phyloP scores from a whole-genome alignment of 2,888 invertebrate genomes.

The Pantelozetes paolii region DNA sequence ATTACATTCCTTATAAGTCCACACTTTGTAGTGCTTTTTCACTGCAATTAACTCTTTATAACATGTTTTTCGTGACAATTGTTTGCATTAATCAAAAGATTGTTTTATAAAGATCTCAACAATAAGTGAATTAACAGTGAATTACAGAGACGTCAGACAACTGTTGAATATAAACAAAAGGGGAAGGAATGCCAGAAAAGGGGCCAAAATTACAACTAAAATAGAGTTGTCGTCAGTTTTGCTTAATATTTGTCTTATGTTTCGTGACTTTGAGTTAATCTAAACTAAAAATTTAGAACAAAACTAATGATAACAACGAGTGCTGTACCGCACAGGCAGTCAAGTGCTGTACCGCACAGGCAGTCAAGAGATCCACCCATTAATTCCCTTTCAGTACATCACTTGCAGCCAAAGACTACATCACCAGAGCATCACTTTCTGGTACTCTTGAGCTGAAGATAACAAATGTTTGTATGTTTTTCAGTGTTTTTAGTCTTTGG shows the following conservation, averaged over 20 bases:
- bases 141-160: not conserved
- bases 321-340: not conserved
- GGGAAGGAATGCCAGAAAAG: not conserved
- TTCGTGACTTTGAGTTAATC: slow-evolving; percentile 7
- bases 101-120: too few relatives aligned
- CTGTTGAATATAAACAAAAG: slow-evolving; percentile 25
- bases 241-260: not conserved
- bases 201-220: too few relatives aligned
- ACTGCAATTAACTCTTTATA: not conserved
- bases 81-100: too few relatives aligned
- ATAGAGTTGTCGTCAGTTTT: not conserved
- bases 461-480: too few relatives aligned
- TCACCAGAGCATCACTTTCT: not conserved
- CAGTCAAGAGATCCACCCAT: slow-evolving; percentile 12
- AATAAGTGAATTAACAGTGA: not conserved
- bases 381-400: slow-evolving; percentile 29
- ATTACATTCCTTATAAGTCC: not conserved
- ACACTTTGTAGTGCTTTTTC: not conserved
- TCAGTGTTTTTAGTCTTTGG: too few relatives aligned
- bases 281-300: slow-evolving; percentile 19
- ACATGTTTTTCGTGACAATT: slow-evolving; percentile 18
- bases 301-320: slow-evolving; percentile 13
- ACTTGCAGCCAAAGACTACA: slow-evolving; percentile 7
- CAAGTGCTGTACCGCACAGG: not conserved
- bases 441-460: not conserved